phyloP scores from a whole-genome alignment of 2,797 vertebrate genomes.

The Ataeniobius toweri region DNA sequence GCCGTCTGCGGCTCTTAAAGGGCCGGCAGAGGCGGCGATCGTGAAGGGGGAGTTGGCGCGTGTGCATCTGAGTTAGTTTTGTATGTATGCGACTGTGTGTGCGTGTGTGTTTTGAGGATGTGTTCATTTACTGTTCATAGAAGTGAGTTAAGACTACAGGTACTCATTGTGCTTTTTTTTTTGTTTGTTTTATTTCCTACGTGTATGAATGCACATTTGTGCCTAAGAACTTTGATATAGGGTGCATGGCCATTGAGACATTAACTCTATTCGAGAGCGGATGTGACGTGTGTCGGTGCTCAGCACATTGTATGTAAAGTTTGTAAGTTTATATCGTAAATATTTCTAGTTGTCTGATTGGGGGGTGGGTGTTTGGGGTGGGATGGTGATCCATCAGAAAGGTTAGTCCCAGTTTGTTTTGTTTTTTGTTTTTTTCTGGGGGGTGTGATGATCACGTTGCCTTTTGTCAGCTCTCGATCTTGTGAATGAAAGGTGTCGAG shows the following conservation, averaged over 20 bases:
- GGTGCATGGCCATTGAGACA: slow-evolving; percentile 84
- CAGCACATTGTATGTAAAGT: slow-evolving; percentile 79
- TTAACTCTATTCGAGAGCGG: slow-evolving; percentile 80
- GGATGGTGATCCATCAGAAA: slow-evolving; percentile 75
- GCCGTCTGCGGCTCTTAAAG: slow-evolving; percentile 64
- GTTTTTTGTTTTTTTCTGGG: slow-evolving; percentile 49
- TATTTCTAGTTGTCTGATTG: slow-evolving; percentile 78
- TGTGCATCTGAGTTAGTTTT: slow-evolving; percentile 51
- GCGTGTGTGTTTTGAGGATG: slow-evolving; percentile 37
- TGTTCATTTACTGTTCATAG: slow-evolving; percentile 74
- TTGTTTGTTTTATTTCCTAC: slow-evolving; percentile 41
- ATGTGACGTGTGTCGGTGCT: slow-evolving; percentile 72
- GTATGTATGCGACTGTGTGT: not conserved
- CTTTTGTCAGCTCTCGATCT: slow-evolving; percentile 85
- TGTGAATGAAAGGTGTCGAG: slow-evolving; percentile 82
- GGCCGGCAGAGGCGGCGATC: slow-evolving; percentile 58
- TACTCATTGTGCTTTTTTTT: slow-evolving; percentile 74
- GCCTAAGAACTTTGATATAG: slow-evolving; percentile 84
- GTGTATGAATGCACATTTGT: slow-evolving; percentile 84
- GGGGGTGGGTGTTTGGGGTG: slow-evolving; percentile 37
- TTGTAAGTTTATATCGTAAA: slow-evolving; percentile 72
- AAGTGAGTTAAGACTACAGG: slow-evolving; percentile 78
- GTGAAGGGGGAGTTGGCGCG: slow-evolving; percentile 53
- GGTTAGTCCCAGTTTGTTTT: slow-evolving; percentile 69
- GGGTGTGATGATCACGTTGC: slow-evolving; percentile 83